A percentile compares a stretch with the other conserved stretches of the same genome.
These are phyloP conservation scores for Euzophera pinguis DNA, from an alignment of 2,888 invertebrate genomes.

Conservation along the genomic window DNA sequence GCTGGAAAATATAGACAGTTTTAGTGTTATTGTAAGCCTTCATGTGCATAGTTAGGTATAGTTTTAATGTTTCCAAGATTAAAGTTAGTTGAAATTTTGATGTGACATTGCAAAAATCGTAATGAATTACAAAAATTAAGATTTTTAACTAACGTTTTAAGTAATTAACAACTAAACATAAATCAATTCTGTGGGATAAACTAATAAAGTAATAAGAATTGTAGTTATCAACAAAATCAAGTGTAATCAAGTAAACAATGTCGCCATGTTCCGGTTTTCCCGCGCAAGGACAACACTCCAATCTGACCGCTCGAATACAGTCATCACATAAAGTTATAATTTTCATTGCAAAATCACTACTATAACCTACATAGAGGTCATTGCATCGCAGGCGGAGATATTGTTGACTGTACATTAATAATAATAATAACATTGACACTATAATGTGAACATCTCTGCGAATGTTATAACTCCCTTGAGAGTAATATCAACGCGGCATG, in stretches of 20 bases:
- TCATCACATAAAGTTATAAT: too few species aligned
- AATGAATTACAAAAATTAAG: too few species aligned
- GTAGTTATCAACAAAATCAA: background rate
- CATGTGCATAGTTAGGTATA: background rate
- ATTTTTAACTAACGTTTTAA: too few species aligned
- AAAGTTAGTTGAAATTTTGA: too few species aligned
- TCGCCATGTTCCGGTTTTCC: background rate
- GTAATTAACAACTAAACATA: too few species aligned
- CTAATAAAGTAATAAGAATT: background rate
- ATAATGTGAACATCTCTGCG: background rate
- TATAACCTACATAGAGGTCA: too few species aligned
- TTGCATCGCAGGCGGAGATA: background rate
- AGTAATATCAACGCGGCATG: background rate
- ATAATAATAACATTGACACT: too few species aligned
- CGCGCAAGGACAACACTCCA: background rate
- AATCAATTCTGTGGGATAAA: background rate
- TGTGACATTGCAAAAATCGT: too few species aligned
- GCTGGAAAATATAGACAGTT: slow-evolving; percentile 38
- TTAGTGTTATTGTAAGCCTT: slow-evolving; percentile 15
- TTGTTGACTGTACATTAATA: background rate
- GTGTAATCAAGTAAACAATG: background rate
- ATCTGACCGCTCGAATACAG: background rate
- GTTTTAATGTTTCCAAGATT: too few species aligned
- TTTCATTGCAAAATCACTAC: too few species aligned
- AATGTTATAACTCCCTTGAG: background rate